Evolutionary conservation across 1,140 invertebrate genomes (phyloP), one percentile per base, ranked within the genome.

Genomic region (Platyscapa corneri): DNA sequence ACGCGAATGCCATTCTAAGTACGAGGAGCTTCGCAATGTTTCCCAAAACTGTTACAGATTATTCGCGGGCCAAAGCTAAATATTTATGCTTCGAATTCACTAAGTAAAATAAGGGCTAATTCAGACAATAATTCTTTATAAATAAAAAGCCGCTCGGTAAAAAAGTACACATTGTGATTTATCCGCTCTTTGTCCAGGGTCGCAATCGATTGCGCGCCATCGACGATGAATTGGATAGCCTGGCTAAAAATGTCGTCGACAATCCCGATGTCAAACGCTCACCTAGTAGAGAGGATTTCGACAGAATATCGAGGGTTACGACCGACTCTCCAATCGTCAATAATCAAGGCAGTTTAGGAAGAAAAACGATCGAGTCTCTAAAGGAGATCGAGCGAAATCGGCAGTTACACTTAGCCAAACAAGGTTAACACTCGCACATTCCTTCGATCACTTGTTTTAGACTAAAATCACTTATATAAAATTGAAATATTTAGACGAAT

Each of bases 331-430:
- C 97, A 18, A 95, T 97, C 74, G 94, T 96, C 82, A 95, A 95
- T 89, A 95, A 95, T 89, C 94, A 96, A 88, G 92, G 93, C 85
- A 96, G 96, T 53, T 93, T 97, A 67, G 97, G 97, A 32, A 95
- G 96, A 87, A 96, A 97, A 89, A 97, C 97, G n/a, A 95, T 97
- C 78, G 97, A 97, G 87, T 98, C 97, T 87, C 94, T 98, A 49
- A 96, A 96, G 92, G 97, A 98, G 94, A 97, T 98, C 84, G 97
- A 98, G 92, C 95, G 96, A 90, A 98, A 97, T 92, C 94, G 97
- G 72, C 96, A 98, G 89, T 94, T 97, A 86, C 96, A 98, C 94
- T 94, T 98, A 89, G 97, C 97, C 84, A 97, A 98, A 92, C 97
- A 98, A 96, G 97, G 97, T 97, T 82, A 70, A 34, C 7, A 49